phyloP scores from a whole-genome alignment of 2,797 vertebrate species.

The Hafferia zeledoni region DNA sequence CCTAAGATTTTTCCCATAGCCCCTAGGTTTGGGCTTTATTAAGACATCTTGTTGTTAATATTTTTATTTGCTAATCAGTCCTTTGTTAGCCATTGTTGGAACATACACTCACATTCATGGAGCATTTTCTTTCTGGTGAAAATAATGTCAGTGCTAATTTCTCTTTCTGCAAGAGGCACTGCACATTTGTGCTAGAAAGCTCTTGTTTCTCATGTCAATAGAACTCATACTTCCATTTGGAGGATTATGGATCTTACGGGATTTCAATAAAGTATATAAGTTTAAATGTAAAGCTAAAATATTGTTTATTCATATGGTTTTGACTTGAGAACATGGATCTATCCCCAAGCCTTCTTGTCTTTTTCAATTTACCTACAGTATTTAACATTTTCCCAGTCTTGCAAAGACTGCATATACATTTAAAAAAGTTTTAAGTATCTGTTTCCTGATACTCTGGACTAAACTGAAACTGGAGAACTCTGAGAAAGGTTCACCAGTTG shows the following conservation, averaged over 20 bases:
- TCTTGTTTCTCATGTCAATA: neutral
- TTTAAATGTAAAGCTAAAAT: neutral
- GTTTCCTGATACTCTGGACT: neutral
- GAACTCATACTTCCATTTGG: neutral
- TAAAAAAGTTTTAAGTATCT: neutral
- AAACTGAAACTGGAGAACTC: neutral
- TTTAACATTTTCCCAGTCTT: neutral
- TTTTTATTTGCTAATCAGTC: rapidly evolving
- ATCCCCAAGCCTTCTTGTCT: neutral
- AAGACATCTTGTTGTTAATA: neutral
- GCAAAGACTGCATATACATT: neutral
- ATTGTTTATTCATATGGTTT: neutral
- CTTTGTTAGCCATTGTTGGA: neutral
- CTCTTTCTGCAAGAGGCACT: neutral
- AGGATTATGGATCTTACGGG: neutral
- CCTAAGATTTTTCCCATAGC: neutral
- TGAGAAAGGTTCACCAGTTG: neutral
- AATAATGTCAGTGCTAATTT: neutral
- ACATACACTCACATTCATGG: neutral
- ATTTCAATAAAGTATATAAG: neutral
- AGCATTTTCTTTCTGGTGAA: neutral
- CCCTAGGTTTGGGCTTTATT: neutral
- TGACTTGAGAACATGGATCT: neutral
- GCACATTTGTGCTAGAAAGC: neutral
- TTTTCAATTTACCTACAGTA: neutral